phyloP scores from a whole-genome alignment of 2,888 invertebrate species.

The Pollenia labialis region DNA sequence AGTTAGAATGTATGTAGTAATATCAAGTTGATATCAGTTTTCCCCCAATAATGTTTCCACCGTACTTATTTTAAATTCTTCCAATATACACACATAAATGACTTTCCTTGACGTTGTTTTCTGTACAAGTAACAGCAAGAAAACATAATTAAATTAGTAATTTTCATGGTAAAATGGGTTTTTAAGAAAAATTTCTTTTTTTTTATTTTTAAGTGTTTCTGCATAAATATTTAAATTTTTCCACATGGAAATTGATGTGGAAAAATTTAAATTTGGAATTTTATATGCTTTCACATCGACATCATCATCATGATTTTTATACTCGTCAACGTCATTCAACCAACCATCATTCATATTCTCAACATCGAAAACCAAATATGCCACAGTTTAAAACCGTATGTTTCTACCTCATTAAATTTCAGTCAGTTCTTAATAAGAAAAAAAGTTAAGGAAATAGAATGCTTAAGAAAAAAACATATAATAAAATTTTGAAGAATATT shows the following conservation, averaged over 20 bases:
- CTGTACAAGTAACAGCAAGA: constrained; percentile 1
- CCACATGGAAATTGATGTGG: constrained; percentile 53
- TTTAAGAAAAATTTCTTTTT: constrained; percentile 39
- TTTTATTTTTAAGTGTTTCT: constrained; percentile 30
- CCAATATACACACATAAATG: too few species aligned
- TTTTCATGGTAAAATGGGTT: constrained; percentile 57
- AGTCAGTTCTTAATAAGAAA: constrained; percentile 25
- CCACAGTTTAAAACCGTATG: constrained; percentile 5
- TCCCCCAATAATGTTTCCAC: too few species aligned
- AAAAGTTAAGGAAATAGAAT: background rate
- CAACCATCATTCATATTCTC: background rate
- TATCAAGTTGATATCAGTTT: too few species aligned
- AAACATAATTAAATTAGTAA: constrained; percentile 61
- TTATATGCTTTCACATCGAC: constrained; percentile 53
- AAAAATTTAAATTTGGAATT: constrained; percentile 48
- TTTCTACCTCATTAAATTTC: constrained; percentile 31
- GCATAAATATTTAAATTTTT: constrained; percentile 44
- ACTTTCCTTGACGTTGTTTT: background rate
- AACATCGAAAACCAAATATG: background rate
- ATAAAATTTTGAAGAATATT: background rate
- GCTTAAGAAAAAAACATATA: background rate
- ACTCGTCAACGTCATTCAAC: constrained; percentile 5
- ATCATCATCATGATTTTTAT: background rate
- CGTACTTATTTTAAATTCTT: too few species aligned
- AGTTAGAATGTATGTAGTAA: too few species aligned